Evolutionary conservation across 1,140 invertebrate genomes (phyloP), one percentile per base, ranked within the genome.

Genomic region (Aleiodes sp.): DNA sequence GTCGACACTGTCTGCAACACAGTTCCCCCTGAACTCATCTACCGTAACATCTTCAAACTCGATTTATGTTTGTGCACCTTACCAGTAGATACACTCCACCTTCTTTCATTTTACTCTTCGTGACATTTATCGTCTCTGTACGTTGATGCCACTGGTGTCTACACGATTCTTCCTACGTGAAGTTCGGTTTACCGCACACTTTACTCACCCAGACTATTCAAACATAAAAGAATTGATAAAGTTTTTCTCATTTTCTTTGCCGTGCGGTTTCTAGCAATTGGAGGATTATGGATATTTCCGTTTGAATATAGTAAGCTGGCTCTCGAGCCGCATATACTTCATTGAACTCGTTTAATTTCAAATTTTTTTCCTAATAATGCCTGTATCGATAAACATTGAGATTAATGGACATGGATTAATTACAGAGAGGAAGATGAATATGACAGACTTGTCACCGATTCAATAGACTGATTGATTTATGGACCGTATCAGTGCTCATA

Each of bases 71-170:
- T 52, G 46, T 52, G 21, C 46, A 52, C 46, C 46, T 52, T 52
- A 12, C n/a, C 46, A 52, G 46, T 43, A 2, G 46, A 7, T 3
- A 16, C 2, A 16, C n/a, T n/a, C n/a, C n/a, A n/a, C n/a, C n/a
- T n/a, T n/a, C 9, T 7, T 16, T 52, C 19, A 24, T 52, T 21
- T 52, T 52, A 8, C 46, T 52, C 46, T 24, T 24, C 4, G 46
- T 24, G 46, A 52, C 46, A 52, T 52, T 52, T 52, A 52, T 52
- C 46, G 46, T 52, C 46, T 52, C 26, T 7, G n/a, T 46, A 4
- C 41, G 41, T n/a, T 46, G 46, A 52, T 52, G 46, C 12, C 46
- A 52, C 46, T 52, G 21, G 46, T 52, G 46, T 52, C 19, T 52
- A 52, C 46, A 52, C 26, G 46, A 52, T 52, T 52, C 46, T 52